These are phyloP conservation scores for Etheostoma perlongum DNA, from an alignment of 2,797 vertebrate genomes.

Conservation along the genomic window DNA sequence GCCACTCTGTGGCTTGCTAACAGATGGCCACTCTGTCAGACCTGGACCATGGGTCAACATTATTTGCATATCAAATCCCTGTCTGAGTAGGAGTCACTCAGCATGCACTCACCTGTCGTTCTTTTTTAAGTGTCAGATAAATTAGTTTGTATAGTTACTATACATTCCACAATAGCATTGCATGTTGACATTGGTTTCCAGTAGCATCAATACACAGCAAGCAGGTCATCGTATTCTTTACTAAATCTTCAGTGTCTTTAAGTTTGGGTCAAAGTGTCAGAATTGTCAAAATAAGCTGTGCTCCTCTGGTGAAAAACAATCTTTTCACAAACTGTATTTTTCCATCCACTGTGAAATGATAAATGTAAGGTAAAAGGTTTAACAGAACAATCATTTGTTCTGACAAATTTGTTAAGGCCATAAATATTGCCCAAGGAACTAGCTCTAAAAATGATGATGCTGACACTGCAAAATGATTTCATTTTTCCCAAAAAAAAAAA, in stretches of 20 bases:
- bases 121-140: conserved; percentile 8
- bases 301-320: neutral
- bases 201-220: neutral
- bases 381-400: conserved; percentile 54
- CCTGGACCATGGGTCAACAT: conserved; percentile 68
- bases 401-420: conserved; percentile 58
- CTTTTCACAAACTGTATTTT: conserved; percentile 10
- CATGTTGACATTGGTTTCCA: conserved; percentile 23
- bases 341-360: conserved; percentile 24
- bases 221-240: conserved; percentile 7
- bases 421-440: conserved; percentile 57
- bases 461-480: conserved; percentile 66
- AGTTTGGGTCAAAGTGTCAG: conserved; percentile 16
- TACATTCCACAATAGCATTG: neutral
- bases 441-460: conserved; percentile 48
- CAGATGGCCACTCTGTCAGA: conserved; percentile 79
- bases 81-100: conserved; percentile 61
- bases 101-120: conserved; percentile 59
- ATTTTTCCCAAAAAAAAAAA: conserved; percentile 25
- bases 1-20: conserved; percentile 62
- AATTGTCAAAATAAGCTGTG: conserved; percentile 1
- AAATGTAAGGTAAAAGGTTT: conserved; percentile 39
- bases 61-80: conserved; percentile 80
- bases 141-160: neutral
- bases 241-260: conserved; percentile 8